These are phyloP conservation scores for Sebastes vulpes DNA, from an alignment of 2,797 vertebrate species.

Conservation along the genomic window DNA sequence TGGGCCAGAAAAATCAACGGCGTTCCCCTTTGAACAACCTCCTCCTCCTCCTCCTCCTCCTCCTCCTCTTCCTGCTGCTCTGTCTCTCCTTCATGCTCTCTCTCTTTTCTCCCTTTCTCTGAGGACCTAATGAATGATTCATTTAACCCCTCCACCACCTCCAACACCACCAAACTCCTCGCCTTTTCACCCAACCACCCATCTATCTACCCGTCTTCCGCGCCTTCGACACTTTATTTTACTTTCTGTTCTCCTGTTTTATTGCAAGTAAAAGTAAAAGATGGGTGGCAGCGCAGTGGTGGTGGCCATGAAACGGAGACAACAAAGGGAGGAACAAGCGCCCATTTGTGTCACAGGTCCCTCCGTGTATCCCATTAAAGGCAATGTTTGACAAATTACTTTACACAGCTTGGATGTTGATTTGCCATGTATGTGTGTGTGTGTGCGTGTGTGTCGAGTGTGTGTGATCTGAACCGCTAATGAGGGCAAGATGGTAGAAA, in stretches of 20 bases:
- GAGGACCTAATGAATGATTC: slow-evolving; percentile 88
- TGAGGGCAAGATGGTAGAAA: slow-evolving; percentile 72
- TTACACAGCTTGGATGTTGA: slow-evolving; percentile 68
- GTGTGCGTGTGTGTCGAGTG: not conserved
- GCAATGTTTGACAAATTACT: slow-evolving; percentile 86
- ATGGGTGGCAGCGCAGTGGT: not conserved
- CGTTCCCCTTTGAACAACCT: slow-evolving; percentile 84
- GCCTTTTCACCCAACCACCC: slow-evolving; percentile 66
- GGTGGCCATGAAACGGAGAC: slow-evolving; percentile 18
- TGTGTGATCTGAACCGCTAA: slow-evolving; percentile 63
- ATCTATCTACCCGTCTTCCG: slow-evolving; percentile 32
- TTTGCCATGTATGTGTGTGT: slow-evolving; percentile 30
- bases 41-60: slow-evolving; percentile 67
- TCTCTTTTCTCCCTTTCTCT: slow-evolving; percentile 72
- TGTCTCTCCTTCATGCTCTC: slow-evolving; percentile 65
- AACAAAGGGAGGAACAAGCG: slow-evolving; percentile 73
- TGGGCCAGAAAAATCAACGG: slow-evolving; percentile 84
- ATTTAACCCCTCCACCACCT: slow-evolving; percentile 80
- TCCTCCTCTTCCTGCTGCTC: slow-evolving; percentile 17
- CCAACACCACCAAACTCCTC: slow-evolving; percentile 64
- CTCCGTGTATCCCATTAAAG: slow-evolving; percentile 74
- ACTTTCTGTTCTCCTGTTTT: slow-evolving; percentile 41
- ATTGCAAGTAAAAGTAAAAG: not conserved
- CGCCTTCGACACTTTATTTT: slow-evolving; percentile 56
- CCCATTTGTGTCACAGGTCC: slow-evolving; percentile 70